Base-by-base conservation (phyloP, 1,140 invertebrate genomes). In the Mycetomoellerius zeteki region DNA sequence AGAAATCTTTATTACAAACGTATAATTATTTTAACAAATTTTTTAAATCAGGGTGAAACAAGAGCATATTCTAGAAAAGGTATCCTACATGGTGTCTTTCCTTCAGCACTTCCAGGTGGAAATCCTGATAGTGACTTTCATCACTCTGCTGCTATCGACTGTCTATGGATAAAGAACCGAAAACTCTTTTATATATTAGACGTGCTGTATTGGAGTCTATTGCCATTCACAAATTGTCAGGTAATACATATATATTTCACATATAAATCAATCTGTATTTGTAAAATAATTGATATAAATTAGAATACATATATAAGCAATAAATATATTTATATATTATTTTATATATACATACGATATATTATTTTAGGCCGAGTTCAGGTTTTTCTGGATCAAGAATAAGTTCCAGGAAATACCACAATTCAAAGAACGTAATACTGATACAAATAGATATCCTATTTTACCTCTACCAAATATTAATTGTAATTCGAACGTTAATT, bases 101-200 rank as follows among this genome's bases (percentile, higher is more conserved):
- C 96, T 24, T 97, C 98, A 0, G 91, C 94, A 6, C 94, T 99
- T 78, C 98, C 98, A n/a, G 98, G 98, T 82, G 98, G 98, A 16
- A 96, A 94, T 82, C 87, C 88, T 56, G 88, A 93, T 33, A 77
- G 92, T 56, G 89, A 91, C 30, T 94, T 92, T 52, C 93, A 89
- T 21, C 95, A 93, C 62, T 95, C 95, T 78, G 96, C 96, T n/a
- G 96, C 99, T 65, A 91, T 99, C 5, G 98, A 99, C 94, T 98
- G 98, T 93, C 96, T 99, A 54, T 98, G 97, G 94, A 94, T 96
- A 90, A 96, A 97, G 87, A 87, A 95, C 0, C 92, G 94, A 52
- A 96, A 97, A 80, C 97, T 95, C 0, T 97, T 97, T 93, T 98
- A 97, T 94, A 96, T 98, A 2, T 93, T 99, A 65, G 98, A 99